phyloP scores from a whole-genome alignment of 2,797 vertebrate genomes.

The Myotis pilosus region DNA sequence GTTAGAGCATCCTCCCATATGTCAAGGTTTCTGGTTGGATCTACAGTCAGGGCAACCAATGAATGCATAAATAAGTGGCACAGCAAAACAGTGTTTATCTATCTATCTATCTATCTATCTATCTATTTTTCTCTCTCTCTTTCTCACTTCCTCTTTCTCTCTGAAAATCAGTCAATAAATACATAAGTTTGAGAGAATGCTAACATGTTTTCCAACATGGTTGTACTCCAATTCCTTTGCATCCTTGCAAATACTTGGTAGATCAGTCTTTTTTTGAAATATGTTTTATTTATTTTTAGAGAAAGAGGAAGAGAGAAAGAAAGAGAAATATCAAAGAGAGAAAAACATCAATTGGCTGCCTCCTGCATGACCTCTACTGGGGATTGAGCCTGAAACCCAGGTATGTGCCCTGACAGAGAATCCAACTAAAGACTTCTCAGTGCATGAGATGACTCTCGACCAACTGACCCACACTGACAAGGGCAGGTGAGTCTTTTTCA shows the following conservation, averaged over 20 bases:
- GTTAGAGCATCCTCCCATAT: neutral
- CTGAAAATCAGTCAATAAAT: neutral
- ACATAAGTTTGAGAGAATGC: neutral
- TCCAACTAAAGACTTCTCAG: too few relatives aligned
- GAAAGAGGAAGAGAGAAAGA: too few relatives aligned
- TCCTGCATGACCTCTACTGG: too few relatives aligned
- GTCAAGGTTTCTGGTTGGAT: neutral
- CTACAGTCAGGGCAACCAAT: neutral
- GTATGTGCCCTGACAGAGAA: too few relatives aligned
- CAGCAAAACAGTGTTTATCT: neutral
- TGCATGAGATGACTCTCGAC: too few relatives aligned
- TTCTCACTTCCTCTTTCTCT: neutral
- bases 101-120: too few relatives aligned
- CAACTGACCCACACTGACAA: too few relatives aligned
- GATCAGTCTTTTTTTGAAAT: neutral
- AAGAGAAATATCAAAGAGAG: too few relatives aligned
- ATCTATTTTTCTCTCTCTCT: too few relatives aligned
- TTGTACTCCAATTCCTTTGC: neutral
- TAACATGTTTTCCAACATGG: neutral
- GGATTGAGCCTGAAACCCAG: too few relatives aligned
- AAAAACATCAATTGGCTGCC: too few relatives aligned
- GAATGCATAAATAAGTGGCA: neutral
- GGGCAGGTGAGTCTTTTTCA: neutral
- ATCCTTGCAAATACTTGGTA: neutral
- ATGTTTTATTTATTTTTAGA: too few relatives aligned